These are phyloP conservation scores for Carterocephalus palaemon DNA, from an alignment of 2,888 invertebrate species.

Conservation along the genomic window DNA sequence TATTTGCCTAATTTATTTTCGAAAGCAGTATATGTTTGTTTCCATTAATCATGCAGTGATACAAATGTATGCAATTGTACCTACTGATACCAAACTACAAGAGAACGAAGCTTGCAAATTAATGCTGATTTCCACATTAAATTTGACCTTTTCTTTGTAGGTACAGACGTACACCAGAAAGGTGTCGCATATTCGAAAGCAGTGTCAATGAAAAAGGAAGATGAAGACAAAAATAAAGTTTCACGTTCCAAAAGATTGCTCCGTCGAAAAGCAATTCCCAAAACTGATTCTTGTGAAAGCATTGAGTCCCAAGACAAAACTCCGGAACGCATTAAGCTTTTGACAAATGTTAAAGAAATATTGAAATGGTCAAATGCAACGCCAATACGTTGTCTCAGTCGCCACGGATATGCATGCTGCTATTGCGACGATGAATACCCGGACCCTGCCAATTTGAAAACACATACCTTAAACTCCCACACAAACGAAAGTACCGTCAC, in stretches of 20 bases:
- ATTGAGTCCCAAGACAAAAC: slow-evolving; percentile 41
- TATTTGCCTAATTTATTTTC: no score
- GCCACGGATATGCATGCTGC: slow-evolving; percentile 47
- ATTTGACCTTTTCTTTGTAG: slow-evolving; percentile 45
- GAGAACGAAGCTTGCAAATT: no score
- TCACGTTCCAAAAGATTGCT: neutral
- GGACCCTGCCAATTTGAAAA: slow-evolving; percentile 44
- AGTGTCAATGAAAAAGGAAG: neutral
- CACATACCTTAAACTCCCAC: slow-evolving; percentile 47
- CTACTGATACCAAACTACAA: no score
- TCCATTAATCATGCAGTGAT: no score
- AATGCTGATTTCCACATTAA: slow-evolving; percentile 4
- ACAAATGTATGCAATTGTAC: no score
- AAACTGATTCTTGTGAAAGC: slow-evolving; percentile 26
- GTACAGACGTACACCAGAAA: slow-evolving; percentile 28
- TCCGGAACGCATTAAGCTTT: no score
- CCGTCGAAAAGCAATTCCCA: neutral
- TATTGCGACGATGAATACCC: slow-evolving; percentile 45
- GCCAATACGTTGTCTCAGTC: slow-evolving; percentile 45
- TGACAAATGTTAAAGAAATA: slow-evolving; percentile 46
- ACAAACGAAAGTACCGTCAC: slow-evolving; percentile 40
- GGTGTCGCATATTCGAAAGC: slow-evolving; percentile 5
- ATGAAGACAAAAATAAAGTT: slow-evolving; percentile 25
- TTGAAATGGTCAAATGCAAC: slow-evolving; percentile 51
- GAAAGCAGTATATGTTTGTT: no score